Conservation (phyloP, 2,797 vertebrate genomes). For the Oryzias sinensis region DNA sequence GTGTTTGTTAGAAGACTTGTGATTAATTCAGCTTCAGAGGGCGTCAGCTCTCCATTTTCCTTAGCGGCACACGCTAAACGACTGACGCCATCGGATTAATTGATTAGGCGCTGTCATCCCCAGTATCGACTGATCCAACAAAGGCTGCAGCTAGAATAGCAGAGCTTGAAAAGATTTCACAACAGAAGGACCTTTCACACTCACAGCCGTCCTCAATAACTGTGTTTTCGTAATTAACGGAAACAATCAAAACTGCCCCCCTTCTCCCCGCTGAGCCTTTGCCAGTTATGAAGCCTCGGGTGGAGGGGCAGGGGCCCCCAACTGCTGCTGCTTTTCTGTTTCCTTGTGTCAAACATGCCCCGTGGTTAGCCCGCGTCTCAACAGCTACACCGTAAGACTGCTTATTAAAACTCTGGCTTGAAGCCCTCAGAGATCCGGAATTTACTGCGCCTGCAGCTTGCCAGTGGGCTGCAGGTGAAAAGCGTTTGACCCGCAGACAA, state of each 20-base stretch:
- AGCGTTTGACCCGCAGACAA: slow-evolving; percentile 10
- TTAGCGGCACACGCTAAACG: slow-evolving; percentile 26
- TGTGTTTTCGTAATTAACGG: slow-evolving; percentile 22
- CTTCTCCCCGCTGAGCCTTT: slow-evolving; percentile 16
- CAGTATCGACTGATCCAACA: slow-evolving; percentile 49
- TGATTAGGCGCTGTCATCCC: slow-evolving; percentile 54
- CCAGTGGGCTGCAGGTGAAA: slow-evolving; percentile 26
- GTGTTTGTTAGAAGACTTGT: slow-evolving; percentile 47
- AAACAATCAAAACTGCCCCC: slow-evolving; percentile 21
- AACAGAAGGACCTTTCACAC: slow-evolving; percentile 49
- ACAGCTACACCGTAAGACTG: slow-evolving; percentile 40
- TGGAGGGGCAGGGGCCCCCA: slow-evolving; percentile 31
- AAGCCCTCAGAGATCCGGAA: slow-evolving; percentile 20
- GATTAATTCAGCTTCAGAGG: slow-evolving; percentile 44
- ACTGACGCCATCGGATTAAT: slow-evolving; percentile 37
- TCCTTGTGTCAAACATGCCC: slow-evolving; percentile 49
- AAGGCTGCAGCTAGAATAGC: slow-evolving; percentile 58
- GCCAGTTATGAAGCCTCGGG: slow-evolving; percentile 24
- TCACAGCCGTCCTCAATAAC: slow-evolving; percentile 21
- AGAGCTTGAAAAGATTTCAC: slow-evolving; percentile 48
- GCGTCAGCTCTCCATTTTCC: slow-evolving; percentile 4
- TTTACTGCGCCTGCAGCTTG: slow-evolving; percentile 5
- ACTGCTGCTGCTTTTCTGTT: slow-evolving; percentile 15
- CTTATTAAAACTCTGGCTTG: slow-evolving; percentile 56
- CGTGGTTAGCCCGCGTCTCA: slow-evolving; percentile 36